Conservation (phyloP, 2,113 vertebrate species). For the Petromus typicus region DNA sequence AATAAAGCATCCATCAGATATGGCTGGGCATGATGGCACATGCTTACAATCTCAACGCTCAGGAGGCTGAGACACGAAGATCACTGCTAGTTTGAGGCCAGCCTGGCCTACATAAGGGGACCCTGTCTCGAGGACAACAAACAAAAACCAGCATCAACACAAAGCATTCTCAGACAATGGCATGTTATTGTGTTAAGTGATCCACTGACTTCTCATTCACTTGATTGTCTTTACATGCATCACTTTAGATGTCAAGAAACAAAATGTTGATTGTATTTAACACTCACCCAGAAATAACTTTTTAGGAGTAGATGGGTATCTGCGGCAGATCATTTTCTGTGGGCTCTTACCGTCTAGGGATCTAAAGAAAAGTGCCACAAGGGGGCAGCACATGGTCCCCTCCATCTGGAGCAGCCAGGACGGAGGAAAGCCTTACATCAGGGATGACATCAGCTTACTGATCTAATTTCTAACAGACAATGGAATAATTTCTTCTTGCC, state of each 20-base stretch:
- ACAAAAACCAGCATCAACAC: not conserved
- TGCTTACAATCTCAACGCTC: not conserved
- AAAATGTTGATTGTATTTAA: constrained; percentile 38
- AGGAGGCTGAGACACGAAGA: not conserved
- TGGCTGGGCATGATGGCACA: not conserved
- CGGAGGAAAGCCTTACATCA: constrained; percentile 37
- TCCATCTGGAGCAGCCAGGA: constrained; percentile 28
- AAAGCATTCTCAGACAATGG: not conserved
- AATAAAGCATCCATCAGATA: not conserved
- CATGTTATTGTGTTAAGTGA: not conserved
- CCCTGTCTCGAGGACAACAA: not conserved
- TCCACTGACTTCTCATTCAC: not conserved
- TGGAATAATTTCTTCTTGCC: constrained; percentile 65
- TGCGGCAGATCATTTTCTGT: not conserved
- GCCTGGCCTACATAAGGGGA: not conserved
- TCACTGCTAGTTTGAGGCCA: not conserved
- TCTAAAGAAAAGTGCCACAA: not conserved
- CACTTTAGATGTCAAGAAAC: constrained; percentile 20
- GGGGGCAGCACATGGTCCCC: not conserved
- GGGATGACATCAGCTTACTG: constrained; percentile 63
- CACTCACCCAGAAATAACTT: not conserved
- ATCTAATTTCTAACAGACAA: constrained; percentile 74
- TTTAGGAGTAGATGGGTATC: not conserved
- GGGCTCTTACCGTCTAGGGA: not conserved
- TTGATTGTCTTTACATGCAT: not conserved